A percentile compares a stretch with the other conserved stretches of the same genome.
Conservation (phyloP, 2,113 vertebrate genomes). For the Gopherus flavomarginatus region DNA sequence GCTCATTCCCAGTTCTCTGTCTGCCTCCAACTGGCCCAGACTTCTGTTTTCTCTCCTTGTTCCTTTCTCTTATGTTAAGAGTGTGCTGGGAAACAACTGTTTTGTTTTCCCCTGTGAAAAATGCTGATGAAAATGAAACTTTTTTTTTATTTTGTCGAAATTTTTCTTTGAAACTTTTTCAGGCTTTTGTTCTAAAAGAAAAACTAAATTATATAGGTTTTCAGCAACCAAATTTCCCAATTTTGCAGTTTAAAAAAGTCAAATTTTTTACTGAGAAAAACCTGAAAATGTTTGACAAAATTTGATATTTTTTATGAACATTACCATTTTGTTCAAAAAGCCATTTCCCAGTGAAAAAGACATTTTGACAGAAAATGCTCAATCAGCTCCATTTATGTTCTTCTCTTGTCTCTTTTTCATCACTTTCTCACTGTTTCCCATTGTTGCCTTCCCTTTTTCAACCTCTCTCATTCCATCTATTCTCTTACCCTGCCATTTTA, state of each 20-base stretch:
- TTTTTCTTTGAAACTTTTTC: not conserved
- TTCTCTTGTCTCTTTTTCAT: not conserved
- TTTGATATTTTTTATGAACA: not conserved
- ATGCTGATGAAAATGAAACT: not conserved
- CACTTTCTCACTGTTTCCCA: not conserved
- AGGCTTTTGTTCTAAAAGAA: not conserved
- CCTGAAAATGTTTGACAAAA: not conserved
- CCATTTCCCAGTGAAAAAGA: not conserved
- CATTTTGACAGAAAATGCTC: not conserved
- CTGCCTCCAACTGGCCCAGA: constrained; percentile 29
- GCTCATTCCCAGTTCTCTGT: constrained; percentile 64
- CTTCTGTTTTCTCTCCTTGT: not conserved
- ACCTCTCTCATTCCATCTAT: not conserved
- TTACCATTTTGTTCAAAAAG: not conserved
- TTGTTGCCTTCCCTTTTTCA: not conserved
- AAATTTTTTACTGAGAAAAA: not conserved
- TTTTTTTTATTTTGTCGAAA: not conserved
- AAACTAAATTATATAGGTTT: not conserved
- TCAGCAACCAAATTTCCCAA: constrained; percentile 3
- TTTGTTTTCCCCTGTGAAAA: not conserved
- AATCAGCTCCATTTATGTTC: not conserved
- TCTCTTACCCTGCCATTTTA: not conserved
- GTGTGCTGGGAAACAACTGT: not conserved
- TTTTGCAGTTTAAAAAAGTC: not conserved
- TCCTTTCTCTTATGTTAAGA: constrained; percentile 3